Base-by-base conservation (phyloP, 2,888 invertebrate genomes). In the Nebria brevicollis region DNA sequence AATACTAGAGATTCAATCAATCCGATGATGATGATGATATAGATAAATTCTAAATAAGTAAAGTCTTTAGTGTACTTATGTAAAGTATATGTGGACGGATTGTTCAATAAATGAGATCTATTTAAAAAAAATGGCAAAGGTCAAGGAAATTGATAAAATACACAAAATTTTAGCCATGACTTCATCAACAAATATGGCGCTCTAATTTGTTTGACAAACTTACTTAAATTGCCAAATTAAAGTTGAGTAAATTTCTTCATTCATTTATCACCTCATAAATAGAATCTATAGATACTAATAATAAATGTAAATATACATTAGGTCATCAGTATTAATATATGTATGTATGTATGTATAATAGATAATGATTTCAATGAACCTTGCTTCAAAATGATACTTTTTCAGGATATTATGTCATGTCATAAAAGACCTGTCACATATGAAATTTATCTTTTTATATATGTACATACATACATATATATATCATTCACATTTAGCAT, bases 101-200 rank as follows among this genome's bases (percentile, higher is more conserved):
- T 5, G 34, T 34, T 34, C 4, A 34, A 34, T 34, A 34, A 54
- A 54, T 54, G 13, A 54, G 54, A 54, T 13, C 4, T 3, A 54
- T 70, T 8, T 70, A 70, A 4, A 66, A 75, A 75, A 75, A 79
- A 75, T 75, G 75, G 75, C 72, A 75, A 80, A 80, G 80, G 75
- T 80, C 80, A 80, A 75, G 75, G 80, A 75, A 75, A 26, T 11
- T 70, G 79, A 79, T 79, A 79, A 79, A 72, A 15, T 13, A 54
- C 54, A 54, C 54, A 54, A 80, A 80, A 75, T 80, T 75, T 80
- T 70, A 74, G 70, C 75, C 34, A 80, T 80, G 80, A 80, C 80
- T 80, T 80, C 80, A 80, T 80, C 54, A 65, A 72, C 73, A 78
- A n/a, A 78, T 78, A 74, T 74, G 75, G 80, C 70, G 64, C 75